Percentiles rank a stretch among this genome's conserved stretches.
Evolutionary conservation across 2,113 vertebrate genomes (phyloP).

Genomic region (Dromiciops gliroides): DNA sequence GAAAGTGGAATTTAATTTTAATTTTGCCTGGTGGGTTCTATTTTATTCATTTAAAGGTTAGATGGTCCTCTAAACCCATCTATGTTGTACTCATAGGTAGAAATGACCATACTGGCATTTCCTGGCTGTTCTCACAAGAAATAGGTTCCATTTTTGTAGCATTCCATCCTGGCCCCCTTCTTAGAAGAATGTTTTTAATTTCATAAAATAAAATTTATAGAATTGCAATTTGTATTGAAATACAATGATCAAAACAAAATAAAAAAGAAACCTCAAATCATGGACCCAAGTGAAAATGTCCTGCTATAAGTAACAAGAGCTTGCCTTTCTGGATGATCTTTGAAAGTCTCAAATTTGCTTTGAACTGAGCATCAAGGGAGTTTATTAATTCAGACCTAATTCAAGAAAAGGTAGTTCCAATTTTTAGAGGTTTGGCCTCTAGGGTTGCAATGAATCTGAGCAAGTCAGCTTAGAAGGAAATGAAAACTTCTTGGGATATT

Average conservation of each 20-base stretch:
- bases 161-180: neutral
- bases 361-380: too few relatives aligned
- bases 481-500: too few relatives aligned
- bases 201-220: too few relatives aligned
- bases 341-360: constrained; percentile 15
- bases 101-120: too few relatives aligned
- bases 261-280: too few relatives aligned
- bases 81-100: neutral
- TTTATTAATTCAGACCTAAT: neutral
- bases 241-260: too few relatives aligned
- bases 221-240: too few relatives aligned
- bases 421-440: constrained; percentile 32
- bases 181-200: too few relatives aligned
- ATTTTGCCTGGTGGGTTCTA: neutral
- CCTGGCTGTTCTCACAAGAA: neutral
- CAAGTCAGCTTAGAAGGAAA: neutral
- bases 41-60: constrained; percentile 12
- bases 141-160: neutral
- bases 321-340: neutral
- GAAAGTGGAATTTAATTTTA: constrained; percentile 24
- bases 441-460: too few relatives aligned
- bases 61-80: neutral
- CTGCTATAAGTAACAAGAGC: neutral
- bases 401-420: neutral
- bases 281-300: too few relatives aligned